Conservation (phyloP, 2,888 invertebrate species). For the Xanthia togata region DNA sequence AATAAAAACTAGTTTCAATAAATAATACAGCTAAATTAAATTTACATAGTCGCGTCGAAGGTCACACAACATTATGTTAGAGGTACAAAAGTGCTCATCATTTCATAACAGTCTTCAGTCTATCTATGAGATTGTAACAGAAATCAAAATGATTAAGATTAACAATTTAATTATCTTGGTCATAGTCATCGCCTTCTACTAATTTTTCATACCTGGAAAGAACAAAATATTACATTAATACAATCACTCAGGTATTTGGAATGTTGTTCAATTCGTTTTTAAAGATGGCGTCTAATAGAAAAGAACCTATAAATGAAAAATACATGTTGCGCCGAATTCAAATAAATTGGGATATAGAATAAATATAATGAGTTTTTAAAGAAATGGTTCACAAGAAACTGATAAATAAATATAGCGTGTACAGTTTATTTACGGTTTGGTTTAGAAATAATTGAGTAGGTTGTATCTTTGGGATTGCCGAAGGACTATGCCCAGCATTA, state of each 20-base stretch:
- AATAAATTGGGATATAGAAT: no score
- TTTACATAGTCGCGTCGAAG: neutral
- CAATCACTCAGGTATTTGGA: neutral
- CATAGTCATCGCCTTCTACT: neutral
- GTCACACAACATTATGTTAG: neutral
- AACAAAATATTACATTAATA: neutral
- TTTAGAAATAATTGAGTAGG: neutral
- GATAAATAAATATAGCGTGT: neutral
- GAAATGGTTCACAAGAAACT: neutral
- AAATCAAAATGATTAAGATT: neutral
- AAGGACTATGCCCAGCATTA: neutral
- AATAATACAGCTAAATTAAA: neutral
- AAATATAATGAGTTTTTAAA: neutral
- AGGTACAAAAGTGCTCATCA: neutral
- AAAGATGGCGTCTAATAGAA: no score
- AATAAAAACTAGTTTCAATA: constrained; percentile 10
- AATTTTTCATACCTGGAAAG: neutral
- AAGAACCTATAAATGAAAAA: no score
- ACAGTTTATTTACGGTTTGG: neutral
- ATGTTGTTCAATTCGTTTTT: neutral
- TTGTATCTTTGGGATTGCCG: neutral
- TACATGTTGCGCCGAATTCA: no score
- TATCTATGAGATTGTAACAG: no score
- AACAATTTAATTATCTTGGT: neutral
- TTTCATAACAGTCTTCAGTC: neutral